Conservation (phyloP, 2,797 vertebrate species). For the Acanthiza pusilla region DNA sequence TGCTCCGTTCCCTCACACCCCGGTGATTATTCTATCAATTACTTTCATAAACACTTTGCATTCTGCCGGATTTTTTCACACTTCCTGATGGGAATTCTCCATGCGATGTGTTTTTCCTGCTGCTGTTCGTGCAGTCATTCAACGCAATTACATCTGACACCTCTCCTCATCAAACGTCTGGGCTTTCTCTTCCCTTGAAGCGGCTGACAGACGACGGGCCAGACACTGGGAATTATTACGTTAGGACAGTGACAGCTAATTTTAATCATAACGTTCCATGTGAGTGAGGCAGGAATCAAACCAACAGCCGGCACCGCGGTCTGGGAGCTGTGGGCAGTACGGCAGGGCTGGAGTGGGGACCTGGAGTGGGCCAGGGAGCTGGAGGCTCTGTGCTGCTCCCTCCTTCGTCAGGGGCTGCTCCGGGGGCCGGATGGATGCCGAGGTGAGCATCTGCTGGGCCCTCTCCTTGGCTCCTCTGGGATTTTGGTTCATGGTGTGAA, state of each 20-base stretch:
- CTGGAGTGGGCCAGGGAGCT: neutral
- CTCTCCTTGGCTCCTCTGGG: neutral
- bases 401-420: fast-evolving
- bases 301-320: fast-evolving
- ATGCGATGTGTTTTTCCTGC: conserved; percentile 62
- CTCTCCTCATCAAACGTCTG: conserved; percentile 56
- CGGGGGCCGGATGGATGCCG: fast-evolving
- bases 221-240: conserved; percentile 41
- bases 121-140: conserved; percentile 58
- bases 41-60: conserved; percentile 61
- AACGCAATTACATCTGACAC: conserved; percentile 66
- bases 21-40: conserved; percentile 72
- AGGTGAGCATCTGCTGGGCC: neutral
- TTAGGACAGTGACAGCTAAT: conserved; percentile 37
- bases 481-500: neutral
- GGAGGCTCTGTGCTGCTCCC: neutral
- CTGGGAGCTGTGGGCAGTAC: neutral
- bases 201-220: conserved; percentile 26
- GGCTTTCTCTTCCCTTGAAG: conserved; percentile 25
- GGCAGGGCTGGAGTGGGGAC: neutral
- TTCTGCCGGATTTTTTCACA: conserved; percentile 50
- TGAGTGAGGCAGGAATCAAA: neutral
- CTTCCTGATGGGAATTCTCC: conserved; percentile 67
- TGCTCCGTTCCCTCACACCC: conserved; percentile 9
- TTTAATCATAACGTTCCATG: neutral